Base-by-base conservation (phyloP, 1,140 invertebrate species). In the Drusus annulatus region DNA sequence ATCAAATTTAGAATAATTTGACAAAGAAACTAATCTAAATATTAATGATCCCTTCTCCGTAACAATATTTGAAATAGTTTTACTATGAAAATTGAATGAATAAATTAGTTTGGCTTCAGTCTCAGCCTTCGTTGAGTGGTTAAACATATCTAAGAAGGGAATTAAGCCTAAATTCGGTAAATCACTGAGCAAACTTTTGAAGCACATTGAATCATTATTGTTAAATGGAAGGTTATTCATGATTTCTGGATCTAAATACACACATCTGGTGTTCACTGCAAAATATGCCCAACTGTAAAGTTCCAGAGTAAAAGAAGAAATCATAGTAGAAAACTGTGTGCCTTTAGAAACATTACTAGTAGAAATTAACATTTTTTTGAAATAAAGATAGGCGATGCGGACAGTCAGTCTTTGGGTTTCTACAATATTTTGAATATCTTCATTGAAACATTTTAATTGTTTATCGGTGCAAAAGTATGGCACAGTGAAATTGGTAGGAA, bases 141-240 rank as follows among this genome's bases (percentile, higher is more conserved):
- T 83, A 65, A 83, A 80, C 81, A 83, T 78, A 68, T 83, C 81
- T 63, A 83, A 78, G 75, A 50, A 83, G 10, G 81, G 81, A 25
- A 83, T 78, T 16, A 83, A 65, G 7, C 74, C 81, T 58, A 80
- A 74, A 63, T 63, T 75, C 6, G 78, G 78, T 10, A 45, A 21
- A 65, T 83, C 81, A 45, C 51, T 45, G 68, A 23, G 80, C 15
- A 25, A 63, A 17, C 16, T 76, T 71, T 21, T 36, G 28, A 28
- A 80, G 76, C 10, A 7, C 10, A 45, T 45, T 56, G 54, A 65
- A 23, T 19, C 25, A 28, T 21, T 76, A 16, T 21, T 19, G 17
- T 76, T 56, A 62, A n/a, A n/a, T 51, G 50, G 25, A 50, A 58
- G 28, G n/a, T 79, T 58, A 3, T 36, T 56, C 25, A 83, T 78